phyloP scores from a whole-genome alignment of 1,140 invertebrate species.

The Tetramorium alpestre region DNA sequence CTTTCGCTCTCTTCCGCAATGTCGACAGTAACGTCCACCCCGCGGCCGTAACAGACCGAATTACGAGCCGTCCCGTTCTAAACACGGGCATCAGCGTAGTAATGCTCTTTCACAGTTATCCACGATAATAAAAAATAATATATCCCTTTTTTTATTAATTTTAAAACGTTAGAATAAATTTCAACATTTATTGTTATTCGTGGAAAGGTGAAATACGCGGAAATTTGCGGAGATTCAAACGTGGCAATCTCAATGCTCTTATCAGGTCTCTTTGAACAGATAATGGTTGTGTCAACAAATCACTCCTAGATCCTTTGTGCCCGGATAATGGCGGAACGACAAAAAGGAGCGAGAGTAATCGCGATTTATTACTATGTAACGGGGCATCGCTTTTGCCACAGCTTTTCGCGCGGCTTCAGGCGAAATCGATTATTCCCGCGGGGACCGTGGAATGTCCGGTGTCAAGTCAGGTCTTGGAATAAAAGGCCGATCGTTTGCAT shows the following conservation, averaged over 20 bases:
- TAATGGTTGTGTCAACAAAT: background rate
- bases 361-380: conserved; percentile 11
- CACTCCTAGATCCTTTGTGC: background rate
- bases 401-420: conserved; percentile 5
- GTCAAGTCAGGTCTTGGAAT: conserved; percentile 24
- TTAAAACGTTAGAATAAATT: conserved; percentile 1
- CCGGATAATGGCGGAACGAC: background rate
- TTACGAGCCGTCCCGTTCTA: conserved; percentile 62
- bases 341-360: conserved; percentile 26
- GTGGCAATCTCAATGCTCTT: background rate
- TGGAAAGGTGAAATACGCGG: background rate
- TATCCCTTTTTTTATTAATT: background rate
- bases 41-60: conserved; percentile 49
- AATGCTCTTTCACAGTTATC: background rate
- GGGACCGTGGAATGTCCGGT: conserved; percentile 49
- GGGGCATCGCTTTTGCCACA: background rate
- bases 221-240: background rate
- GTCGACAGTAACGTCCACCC: background rate
- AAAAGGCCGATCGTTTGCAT: conserved; percentile 71
- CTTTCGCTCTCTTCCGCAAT: background rate
- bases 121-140: background rate
- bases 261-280: background rate
- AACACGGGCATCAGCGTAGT: conserved; percentile 30
- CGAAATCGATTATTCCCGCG: conserved; percentile 65
- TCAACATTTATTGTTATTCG: background rate